A percentile compares a stretch with the other conserved stretches of the same genome.
These are phyloP conservation scores for Nyctibius bracteatus DNA, from an alignment of 2,113 vertebrate genomes.

Conservation along the genomic window DNA sequence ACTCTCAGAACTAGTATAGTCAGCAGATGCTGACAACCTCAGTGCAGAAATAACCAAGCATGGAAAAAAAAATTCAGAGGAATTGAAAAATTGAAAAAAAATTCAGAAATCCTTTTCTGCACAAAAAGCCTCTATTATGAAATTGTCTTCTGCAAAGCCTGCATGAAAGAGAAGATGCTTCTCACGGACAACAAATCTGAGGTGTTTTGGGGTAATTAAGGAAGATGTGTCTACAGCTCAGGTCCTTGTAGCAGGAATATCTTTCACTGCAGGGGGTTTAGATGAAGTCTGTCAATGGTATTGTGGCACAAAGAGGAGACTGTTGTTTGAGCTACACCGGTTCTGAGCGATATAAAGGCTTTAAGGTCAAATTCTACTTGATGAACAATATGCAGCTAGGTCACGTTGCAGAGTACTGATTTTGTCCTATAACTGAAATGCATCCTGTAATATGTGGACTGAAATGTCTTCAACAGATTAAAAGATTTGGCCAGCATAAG, in stretches of 20 bases:
- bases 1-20: neutral
- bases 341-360: neutral
- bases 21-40: neutral
- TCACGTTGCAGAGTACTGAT: neutral
- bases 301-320: neutral
- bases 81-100: no score
- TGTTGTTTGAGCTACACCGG: neutral
- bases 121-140: neutral
- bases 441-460: neutral
- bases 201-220: neutral
- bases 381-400: neutral
- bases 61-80: neutral
- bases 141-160: neutral
- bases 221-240: neutral
- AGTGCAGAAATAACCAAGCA: neutral
- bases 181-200: neutral
- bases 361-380: neutral
- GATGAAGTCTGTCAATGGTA: neutral
- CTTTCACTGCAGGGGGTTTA: neutral
- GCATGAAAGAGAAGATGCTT: neutral
- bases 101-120: neutral
- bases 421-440: neutral
- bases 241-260: neutral
- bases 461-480: neutral
- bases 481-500: neutral